A percentile compares a stretch with the other conserved stretches of the same genome.
phyloP scores from a whole-genome alignment of 1,140 invertebrate genomes.

The Drosophila repletoides region DNA sequence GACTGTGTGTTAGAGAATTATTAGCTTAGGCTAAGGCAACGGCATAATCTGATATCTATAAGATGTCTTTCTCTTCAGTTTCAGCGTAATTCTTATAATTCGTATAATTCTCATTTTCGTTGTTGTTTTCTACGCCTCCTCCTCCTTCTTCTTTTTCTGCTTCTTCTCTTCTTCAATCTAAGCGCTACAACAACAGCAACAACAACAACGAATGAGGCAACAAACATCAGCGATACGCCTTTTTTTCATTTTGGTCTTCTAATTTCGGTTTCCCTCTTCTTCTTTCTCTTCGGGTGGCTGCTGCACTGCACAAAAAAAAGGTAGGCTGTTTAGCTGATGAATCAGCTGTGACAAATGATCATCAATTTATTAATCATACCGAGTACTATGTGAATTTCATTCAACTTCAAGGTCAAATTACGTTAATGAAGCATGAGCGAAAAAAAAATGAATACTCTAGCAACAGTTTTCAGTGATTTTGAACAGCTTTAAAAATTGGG shows the following conservation, averaged over 20 bases:
- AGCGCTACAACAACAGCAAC: slow-evolving; percentile 26
- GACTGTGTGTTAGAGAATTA: slow-evolving; percentile 44
- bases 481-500: too few species aligned
- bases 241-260: slow-evolving; percentile 46
- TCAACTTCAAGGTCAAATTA: too few species aligned
- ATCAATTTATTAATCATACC: too few species aligned
- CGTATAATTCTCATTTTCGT: slow-evolving; percentile 49
- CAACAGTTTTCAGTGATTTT: too few species aligned
- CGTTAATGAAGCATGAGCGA: too few species aligned
- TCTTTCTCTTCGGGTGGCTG: slow-evolving; percentile 18
- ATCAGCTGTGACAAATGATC: too few species aligned
- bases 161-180: slow-evolving; percentile 36
- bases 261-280: slow-evolving; percentile 48
- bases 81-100: slow-evolving; percentile 77
- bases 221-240: slow-evolving; percentile 55
- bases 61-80: slow-evolving; percentile 60
- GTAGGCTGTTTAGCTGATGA: too few species aligned
- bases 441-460: too few species aligned
- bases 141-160: slow-evolving; percentile 1
- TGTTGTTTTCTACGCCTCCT: slow-evolving; percentile 30
- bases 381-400: too few species aligned
- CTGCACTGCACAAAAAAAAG: slow-evolving; percentile 40
- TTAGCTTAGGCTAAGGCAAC: slow-evolving; percentile 68
- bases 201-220: slow-evolving; percentile 27
- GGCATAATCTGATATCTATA: slow-evolving; percentile 74